phyloP scores from a whole-genome alignment of 2,888 invertebrate genomes.

The Terebella lapidaria region DNA sequence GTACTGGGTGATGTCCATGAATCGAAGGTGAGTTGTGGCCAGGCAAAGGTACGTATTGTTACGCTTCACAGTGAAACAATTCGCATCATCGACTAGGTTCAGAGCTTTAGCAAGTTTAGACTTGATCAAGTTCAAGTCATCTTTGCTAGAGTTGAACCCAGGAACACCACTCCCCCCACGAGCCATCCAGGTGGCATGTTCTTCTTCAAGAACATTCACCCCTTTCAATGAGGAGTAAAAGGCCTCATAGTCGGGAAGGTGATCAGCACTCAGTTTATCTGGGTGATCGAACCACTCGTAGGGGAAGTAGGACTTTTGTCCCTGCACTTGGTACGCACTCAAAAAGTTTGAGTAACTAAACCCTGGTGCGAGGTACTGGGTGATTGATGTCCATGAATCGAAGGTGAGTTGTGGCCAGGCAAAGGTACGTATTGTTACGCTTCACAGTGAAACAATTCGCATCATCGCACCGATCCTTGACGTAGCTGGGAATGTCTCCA shows the following conservation, averaged over 20 bases:
- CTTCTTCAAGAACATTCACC: background rate
- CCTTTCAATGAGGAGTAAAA: background rate
- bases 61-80: background rate
- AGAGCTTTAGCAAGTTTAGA: background rate
- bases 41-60: background rate
- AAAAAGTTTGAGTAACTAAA: background rate
- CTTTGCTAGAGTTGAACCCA: background rate
- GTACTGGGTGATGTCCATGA: background rate
- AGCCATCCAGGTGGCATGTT: too few species aligned
- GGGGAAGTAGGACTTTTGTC: background rate
- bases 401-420: too few species aligned
- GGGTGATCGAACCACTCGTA: background rate
- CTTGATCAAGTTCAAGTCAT: background rate
- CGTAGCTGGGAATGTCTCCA: too few species aligned
- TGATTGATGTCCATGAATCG: too few species aligned
- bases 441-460: too few species aligned
- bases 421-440: too few species aligned
- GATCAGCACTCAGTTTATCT: background rate
- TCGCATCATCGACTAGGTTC: background rate
- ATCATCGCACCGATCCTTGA: too few species aligned
- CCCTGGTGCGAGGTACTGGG: too few species aligned
- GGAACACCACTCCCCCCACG: too few species aligned
- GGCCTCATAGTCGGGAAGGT: background rate
- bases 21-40: background rate
- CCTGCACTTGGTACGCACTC: background rate